Conservation (phyloP, 2,888 invertebrate genomes). For the Leptinotarsa tumamoca region DNA sequence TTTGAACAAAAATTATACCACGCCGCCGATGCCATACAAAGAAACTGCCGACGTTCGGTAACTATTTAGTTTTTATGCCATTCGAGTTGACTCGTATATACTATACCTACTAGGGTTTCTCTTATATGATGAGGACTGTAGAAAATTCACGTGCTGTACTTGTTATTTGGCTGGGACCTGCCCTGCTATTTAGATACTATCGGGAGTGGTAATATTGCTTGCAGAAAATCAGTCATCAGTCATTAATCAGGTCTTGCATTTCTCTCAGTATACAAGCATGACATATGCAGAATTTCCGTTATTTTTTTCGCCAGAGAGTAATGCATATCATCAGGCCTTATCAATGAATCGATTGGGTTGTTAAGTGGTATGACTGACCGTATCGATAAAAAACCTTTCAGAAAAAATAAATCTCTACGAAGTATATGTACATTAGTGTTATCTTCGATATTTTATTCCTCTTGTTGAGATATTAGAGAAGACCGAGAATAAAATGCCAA, state of each 20-base stretch:
- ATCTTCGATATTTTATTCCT: no score
- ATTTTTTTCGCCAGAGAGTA: neutral
- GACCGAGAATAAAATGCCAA: no score
- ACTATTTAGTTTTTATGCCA: no score
- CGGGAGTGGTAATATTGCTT: neutral
- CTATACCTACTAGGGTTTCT: no score
- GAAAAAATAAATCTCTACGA: neutral
- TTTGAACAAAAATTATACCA: no score
- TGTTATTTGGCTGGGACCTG: neutral
- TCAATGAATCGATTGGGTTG: slow-evolving; percentile 14
- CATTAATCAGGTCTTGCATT: slow-evolving; percentile 10
- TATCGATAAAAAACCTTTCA: neutral
- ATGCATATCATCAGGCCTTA: slow-evolving; percentile 7
- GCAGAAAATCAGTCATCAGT: slow-evolving; percentile 17
- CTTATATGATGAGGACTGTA: no score
- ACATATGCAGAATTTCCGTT: neutral
- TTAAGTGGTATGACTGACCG: slow-evolving; percentile 5
- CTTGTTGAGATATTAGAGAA: no score
- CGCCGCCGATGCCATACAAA: no score
- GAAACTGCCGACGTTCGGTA: no score
- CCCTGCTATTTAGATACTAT: neutral
- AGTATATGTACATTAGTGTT: no score
- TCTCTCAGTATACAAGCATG: slow-evolving; percentile 1
- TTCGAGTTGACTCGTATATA: no score
- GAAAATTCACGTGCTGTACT: no score